A percentile compares a stretch with the other conserved stretches of the same genome.
Evolutionary conservation across 2,797 vertebrate species (phyloP).

Genomic region (Taenioides sp.): DNA sequence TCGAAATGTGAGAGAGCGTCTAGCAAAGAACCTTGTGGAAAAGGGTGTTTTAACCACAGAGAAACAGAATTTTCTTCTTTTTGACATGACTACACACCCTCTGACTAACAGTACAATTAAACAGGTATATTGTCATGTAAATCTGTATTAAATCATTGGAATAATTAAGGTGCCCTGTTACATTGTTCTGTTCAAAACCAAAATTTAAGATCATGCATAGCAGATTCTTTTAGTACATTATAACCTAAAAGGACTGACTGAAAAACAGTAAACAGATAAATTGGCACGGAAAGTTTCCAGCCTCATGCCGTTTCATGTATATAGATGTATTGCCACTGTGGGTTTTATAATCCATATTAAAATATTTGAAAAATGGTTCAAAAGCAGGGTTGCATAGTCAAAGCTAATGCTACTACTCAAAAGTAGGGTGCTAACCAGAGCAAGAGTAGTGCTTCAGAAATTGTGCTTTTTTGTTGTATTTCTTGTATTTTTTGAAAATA

Average conservation of each 20-base stretch:
- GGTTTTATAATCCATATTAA: not conserved
- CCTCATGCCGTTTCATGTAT: too few species aligned
- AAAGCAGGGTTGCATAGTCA: not conserved
- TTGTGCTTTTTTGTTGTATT: too few species aligned
- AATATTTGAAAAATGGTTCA: not conserved
- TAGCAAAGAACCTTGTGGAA: conserved; percentile 97
- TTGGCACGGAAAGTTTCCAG: too few species aligned
- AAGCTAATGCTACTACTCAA: not conserved
- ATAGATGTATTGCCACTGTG: too few species aligned
- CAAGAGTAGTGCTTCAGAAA: too few species aligned
- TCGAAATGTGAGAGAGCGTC: conserved; percentile 90
- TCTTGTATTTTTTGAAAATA: not conserved
- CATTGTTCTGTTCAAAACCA: not conserved
- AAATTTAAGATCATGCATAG: not conserved
- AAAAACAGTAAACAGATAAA: not conserved
- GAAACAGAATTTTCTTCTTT: conserved; percentile 98
- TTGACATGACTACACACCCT: conserved; percentile 98
- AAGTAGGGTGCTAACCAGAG: not conserved
- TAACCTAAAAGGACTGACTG: not conserved
- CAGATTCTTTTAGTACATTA: not conserved
- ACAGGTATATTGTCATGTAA: conserved; percentile 57
- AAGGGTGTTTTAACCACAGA: conserved; percentile 98
- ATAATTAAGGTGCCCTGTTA: not conserved
- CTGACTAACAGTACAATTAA: conserved; percentile 94
- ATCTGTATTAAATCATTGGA: not conserved